Conservation (phyloP, 1,140 invertebrate species). For the Zaprionus vittiger region DNA sequence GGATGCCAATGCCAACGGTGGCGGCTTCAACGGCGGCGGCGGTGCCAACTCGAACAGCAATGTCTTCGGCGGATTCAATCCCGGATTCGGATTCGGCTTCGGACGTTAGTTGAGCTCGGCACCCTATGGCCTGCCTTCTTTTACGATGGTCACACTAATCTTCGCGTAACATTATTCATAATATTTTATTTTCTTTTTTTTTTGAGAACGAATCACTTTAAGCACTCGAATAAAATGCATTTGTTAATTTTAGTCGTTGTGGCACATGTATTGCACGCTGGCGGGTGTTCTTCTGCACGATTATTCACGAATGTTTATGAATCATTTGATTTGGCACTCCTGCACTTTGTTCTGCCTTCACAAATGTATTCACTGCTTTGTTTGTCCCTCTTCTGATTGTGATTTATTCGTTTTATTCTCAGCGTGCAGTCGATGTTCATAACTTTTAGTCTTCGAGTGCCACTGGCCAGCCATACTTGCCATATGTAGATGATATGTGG, state of each 20-base stretch:
- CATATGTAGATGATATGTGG: neutral
- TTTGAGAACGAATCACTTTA: slow-evolving; percentile 46
- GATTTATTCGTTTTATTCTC: neutral
- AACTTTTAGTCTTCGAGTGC: neutral
- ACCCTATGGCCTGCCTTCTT: slow-evolving; percentile 2
- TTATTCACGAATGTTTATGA: slow-evolving; percentile 1
- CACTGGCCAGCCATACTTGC: neutral
- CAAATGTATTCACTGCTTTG: neutral
- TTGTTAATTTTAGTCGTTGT: slow-evolving; percentile 57
- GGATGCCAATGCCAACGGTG: slow-evolving; percentile 11
- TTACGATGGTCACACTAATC: slow-evolving; percentile 13
- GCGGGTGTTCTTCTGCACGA: neutral
- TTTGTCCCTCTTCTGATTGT: neutral
- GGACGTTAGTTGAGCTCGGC: slow-evolving; percentile 57
- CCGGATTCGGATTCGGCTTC: slow-evolving; percentile 20
- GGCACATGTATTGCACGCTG: slow-evolving; percentile 11
- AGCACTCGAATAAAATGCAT: slow-evolving; percentile 56
- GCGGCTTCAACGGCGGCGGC: slow-evolving; percentile 31
- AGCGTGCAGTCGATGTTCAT: neutral
- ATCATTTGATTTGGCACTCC: slow-evolving; percentile 2
- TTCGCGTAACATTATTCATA: slow-evolving; percentile 14
- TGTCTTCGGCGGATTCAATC: slow-evolving; percentile 45
- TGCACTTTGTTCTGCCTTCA: neutral
- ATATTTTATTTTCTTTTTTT: slow-evolving; percentile 19
- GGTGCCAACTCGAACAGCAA: slow-evolving; percentile 68